phyloP scores from a whole-genome alignment of 2,797 vertebrate genomes.

The Clarias pachynema region DNA sequence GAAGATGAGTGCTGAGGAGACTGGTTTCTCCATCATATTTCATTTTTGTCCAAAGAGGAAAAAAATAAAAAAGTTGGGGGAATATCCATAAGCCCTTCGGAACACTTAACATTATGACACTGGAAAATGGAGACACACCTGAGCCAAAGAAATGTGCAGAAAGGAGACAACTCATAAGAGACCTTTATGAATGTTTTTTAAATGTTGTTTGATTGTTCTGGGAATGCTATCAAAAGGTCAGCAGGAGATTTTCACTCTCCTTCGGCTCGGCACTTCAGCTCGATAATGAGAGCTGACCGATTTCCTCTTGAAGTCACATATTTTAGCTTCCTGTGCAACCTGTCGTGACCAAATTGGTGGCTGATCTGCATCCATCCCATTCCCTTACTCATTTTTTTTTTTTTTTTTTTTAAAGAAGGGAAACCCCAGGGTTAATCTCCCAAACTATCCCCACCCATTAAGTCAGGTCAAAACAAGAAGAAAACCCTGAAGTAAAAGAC shows the following conservation, averaged over 20 bases:
- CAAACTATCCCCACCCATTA: slow-evolving; percentile 14
- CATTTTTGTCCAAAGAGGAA: slow-evolving; percentile 39
- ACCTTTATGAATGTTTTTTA: slow-evolving; percentile 47
- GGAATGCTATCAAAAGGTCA: slow-evolving; percentile 58
- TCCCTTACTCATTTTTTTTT: neutral
- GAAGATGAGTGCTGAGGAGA: slow-evolving; percentile 35
- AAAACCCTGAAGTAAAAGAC: slow-evolving; percentile 1
- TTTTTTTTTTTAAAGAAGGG: neutral
- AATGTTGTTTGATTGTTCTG: slow-evolving; percentile 49
- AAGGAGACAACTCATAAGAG: slow-evolving; percentile 45
- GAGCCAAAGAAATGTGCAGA: slow-evolving; percentile 40
- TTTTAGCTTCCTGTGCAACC: slow-evolving; percentile 44
- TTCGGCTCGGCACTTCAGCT: slow-evolving; percentile 30
- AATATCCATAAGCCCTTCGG: slow-evolving; percentile 41
- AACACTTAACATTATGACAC: slow-evolving; percentile 54
- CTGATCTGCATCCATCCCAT: neutral
- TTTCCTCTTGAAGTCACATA: slow-evolving; percentile 51
- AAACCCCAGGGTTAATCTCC: slow-evolving; percentile 23
- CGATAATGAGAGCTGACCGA: slow-evolving; percentile 34
- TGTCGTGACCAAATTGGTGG: slow-evolving; percentile 37
- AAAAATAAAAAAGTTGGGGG: slow-evolving; percentile 20
- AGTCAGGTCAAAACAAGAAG: slow-evolving; percentile 18
- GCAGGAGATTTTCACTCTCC: slow-evolving; percentile 42
- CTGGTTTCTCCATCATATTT: slow-evolving; percentile 60
- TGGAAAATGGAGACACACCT: slow-evolving; percentile 56